A percentile compares a stretch with the other conserved stretches of the same genome.
Evolutionary conservation across 2,888 invertebrate genomes (phyloP).

Genomic region (Pseudolycoriella hygida): DNA sequence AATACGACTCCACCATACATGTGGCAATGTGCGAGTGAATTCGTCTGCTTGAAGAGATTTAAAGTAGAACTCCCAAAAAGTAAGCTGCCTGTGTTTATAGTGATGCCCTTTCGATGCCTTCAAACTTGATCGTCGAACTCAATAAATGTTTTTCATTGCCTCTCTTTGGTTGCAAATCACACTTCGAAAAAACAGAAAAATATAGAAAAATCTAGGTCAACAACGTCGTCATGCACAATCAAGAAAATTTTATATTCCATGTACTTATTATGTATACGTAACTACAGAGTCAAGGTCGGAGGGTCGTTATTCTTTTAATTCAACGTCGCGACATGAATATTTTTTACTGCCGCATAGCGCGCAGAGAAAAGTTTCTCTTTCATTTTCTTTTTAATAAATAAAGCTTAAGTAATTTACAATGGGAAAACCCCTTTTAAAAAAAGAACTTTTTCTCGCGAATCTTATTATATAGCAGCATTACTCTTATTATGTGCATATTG

Average conservation of each 20-base stretch:
- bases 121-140: no score
- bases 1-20: no score
- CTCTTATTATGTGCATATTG: background rate
- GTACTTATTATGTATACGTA: constrained; percentile 5
- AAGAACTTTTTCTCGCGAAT: no score
- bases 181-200: background rate
- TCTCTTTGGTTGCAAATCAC: no score
- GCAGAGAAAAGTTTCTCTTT: constrained; percentile 3
- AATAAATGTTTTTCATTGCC: no score
- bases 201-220: constrained; percentile 2
- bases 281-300: constrained; percentile 17
- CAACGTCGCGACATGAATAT: constrained; percentile 15
- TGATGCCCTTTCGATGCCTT: no score
- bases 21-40: no score
- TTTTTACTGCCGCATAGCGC: constrained; percentile 2
- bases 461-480: no score
- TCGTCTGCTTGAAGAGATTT: no score
- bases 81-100: no score
- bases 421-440: background rate
- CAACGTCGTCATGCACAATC: constrained; percentile 2
- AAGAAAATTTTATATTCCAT: constrained; percentile 4
- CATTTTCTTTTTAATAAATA: constrained; percentile 4
- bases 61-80: no score
- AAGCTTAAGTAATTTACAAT: constrained; percentile 1
- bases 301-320: constrained; percentile 21